Evolutionary conservation across 2,888 invertebrate species (phyloP).

Genomic region (Epinotia bilunana): DNA sequence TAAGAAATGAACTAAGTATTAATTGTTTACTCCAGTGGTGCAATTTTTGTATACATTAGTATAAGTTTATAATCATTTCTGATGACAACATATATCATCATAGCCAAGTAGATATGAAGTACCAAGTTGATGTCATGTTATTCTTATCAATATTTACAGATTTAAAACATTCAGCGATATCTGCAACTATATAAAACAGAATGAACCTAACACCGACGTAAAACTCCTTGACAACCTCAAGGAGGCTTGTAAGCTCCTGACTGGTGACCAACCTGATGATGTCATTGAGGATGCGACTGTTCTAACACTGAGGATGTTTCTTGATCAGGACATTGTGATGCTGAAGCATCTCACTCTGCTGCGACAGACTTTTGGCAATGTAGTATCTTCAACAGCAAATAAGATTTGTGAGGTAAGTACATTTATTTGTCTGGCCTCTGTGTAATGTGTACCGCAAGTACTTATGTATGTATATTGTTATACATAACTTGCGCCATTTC

Average conservation of each 20-base stretch:
- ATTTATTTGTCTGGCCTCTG: neutral
- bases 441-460: neutral
- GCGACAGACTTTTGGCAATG: conserved; percentile 85
- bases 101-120: neutral
- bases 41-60: no score
- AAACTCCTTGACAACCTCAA: conserved; percentile 63
- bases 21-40: no score
- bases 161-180: conserved; percentile 81
- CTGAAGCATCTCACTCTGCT: conserved; percentile 84
- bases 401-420: conserved; percentile 83
- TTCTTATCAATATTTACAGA: conserved; percentile 59
- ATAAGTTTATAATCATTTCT: no score
- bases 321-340: conserved; percentile 85
- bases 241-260: conserved; percentile 69
- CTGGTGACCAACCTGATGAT: conserved; percentile 84
- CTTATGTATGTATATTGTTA: no score
- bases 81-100: no score
- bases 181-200: conserved; percentile 70
- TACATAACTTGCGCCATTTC: no score
- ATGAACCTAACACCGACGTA: conserved; percentile 65
- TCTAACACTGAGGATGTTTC: conserved; percentile 85
- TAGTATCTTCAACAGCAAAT: conserved; percentile 79
- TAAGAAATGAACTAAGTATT: neutral
- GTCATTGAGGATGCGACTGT: conserved; percentile 87
- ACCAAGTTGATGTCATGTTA: neutral